Percentiles rank a stretch among this genome's conserved stretches.
Evolutionary conservation across 2,797 vertebrate genomes (phyloP).

Genomic region (Paratrypauchen microcephalus): DNA sequence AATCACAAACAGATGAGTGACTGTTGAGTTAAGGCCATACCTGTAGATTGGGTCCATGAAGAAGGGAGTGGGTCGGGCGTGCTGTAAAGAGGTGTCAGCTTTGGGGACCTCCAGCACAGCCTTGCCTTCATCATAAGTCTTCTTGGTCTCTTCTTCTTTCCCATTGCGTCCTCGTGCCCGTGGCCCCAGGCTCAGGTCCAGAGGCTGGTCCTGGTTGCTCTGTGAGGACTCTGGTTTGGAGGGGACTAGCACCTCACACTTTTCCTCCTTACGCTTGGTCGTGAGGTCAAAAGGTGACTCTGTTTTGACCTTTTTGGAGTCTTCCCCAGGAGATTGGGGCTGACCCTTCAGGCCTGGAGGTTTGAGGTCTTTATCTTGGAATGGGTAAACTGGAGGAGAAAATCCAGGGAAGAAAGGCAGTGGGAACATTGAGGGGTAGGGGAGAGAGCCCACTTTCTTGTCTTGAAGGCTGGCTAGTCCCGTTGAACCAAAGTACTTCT

Average conservation of each 20-base stretch:
- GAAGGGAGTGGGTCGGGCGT: conserved; percentile 95
- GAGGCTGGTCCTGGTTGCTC: conserved; percentile 90
- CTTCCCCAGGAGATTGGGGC: conserved; percentile 83
- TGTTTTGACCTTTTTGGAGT: conserved; percentile 87
- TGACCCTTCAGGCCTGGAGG: conserved; percentile 87
- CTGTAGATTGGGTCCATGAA: conserved; percentile 99
- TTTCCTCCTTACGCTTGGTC: conserved; percentile 93
- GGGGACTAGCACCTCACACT: conserved; percentile 73
- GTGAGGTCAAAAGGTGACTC: conserved; percentile 98
- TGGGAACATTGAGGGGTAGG: conserved; percentile 98
- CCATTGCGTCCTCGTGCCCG: conserved; percentile 82
- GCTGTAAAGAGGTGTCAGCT: conserved; percentile 89
- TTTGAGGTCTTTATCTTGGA: conserved; percentile 92
- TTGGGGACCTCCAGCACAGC: conserved; percentile 81
- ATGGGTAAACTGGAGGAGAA: conserved; percentile 95
- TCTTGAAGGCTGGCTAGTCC: conserved; percentile 95
- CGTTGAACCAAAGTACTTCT: conserved; percentile 99
- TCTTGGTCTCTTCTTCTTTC: conserved; percentile 82
- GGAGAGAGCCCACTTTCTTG: conserved; percentile 93
- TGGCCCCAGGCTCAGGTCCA: conserved; percentile 93
- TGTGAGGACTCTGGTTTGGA: conserved; percentile 81
- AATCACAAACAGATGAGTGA: neutral
- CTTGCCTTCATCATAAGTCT: conserved; percentile 89
- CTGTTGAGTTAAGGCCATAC: conserved; percentile 74
- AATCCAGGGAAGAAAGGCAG: conserved; percentile 98